Evolutionary conservation across 53 echinoderm and acorn worm genomes (phyloP).

Genomic region (Mesocentrotus franciscanus): DNA sequence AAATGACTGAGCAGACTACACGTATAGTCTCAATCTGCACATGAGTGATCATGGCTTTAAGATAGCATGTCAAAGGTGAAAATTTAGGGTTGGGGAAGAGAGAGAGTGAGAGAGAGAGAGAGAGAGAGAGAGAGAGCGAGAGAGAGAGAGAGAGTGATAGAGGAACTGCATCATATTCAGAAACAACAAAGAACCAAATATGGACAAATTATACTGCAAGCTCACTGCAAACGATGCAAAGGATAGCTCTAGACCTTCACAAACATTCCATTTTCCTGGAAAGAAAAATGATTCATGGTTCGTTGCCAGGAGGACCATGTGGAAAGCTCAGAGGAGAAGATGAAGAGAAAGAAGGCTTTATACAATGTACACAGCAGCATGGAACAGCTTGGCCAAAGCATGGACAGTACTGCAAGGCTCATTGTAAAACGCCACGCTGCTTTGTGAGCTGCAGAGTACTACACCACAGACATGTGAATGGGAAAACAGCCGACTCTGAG

Average conservation of each 20-base stretch:
- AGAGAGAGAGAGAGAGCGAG: background rate
- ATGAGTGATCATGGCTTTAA: constrained; percentile 16
- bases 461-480: constrained; percentile 50
- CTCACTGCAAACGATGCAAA: background rate
- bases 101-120: background rate
- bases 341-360: background rate
- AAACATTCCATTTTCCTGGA: constrained; percentile 40
- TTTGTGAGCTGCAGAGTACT: constrained; percentile 12
- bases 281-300: constrained; percentile 50
- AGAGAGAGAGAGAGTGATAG: background rate
- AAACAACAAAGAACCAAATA: constrained; percentile 37
- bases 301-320: background rate
- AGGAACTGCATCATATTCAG: background rate
- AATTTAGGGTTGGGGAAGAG: background rate
- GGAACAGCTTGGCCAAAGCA: constrained; percentile 22
- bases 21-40: background rate
- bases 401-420: background rate
- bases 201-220: constrained; percentile 5
- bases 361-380: background rate
- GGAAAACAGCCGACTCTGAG: constrained; percentile 11
- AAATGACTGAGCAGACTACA: background rate
- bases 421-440: constrained; percentile 12
- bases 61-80: constrained; percentile 31
- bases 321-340: background rate
- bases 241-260: background rate